Evolutionary conservation across 1,140 invertebrate species (phyloP), one percentile per base, ranked within the genome.

Genomic region (Drosophila jambulina): DNA sequence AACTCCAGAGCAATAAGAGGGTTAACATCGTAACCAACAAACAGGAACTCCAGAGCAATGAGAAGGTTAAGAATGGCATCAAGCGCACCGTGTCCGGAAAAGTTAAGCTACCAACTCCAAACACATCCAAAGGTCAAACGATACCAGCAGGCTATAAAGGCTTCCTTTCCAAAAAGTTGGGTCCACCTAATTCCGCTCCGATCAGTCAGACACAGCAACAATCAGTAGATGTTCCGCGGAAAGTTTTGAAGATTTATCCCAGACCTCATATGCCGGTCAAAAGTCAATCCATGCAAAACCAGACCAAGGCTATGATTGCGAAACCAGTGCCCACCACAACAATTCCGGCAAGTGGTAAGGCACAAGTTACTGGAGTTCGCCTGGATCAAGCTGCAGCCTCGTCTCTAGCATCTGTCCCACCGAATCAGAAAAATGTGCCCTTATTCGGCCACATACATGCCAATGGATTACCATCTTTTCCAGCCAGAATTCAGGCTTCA

Each of bases 381-480:
- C 43, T 6, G 6, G 19, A 21, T 13, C 12, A 27, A 10, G 15
- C 17, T n/a, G 2, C 17, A 17, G 13, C 13, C 23, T 48, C 6
- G 13, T 1, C 40, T 42, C 19, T 5, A 45, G 19, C 5, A 36
- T 6, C 19, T 1, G 17, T n/a, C 8, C 40, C 4, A 0, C 9
- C 4, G 32, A 13, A 34, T 34, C 32, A 13, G 12, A 4, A 34
- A 34, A 4, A 34, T 13, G 12, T 34, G 3, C 12, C 40, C n/a
- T 4, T 19, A 13, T 71, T 72, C 17, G 84, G 84, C 8, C 67
- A 62, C 21, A 4, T 87, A 17, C 34, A 29, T 9, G 72, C 80
- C 34, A 63, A 69, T 12, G 25, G 45, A 3, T 56, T 88, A 46
- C 78, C 80, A 2, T 36, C 40, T 0, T 88, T 49, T 36, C 56